Evolutionary conservation across 2,113 vertebrate species (phyloP).

Genomic region (Oxygymnocypris stewartii): DNA sequence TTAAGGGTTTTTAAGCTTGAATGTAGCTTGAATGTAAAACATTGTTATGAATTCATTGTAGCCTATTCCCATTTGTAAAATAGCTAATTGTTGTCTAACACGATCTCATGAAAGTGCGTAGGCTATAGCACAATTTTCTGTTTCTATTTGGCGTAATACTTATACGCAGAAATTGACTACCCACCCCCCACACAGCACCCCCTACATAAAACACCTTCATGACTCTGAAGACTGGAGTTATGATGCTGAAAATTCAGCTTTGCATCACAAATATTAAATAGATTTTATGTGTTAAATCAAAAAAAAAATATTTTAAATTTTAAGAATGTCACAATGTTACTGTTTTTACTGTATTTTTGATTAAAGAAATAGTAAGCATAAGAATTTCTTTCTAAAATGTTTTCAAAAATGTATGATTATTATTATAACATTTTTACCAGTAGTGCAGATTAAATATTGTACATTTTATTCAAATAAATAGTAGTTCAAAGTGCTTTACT

Average conservation of each 20-base stretch:
- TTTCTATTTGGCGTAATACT: too few relatives aligned
- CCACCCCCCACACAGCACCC: too few relatives aligned
- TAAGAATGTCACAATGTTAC: background rate
- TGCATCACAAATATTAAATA: background rate
- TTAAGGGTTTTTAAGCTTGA: too few relatives aligned
- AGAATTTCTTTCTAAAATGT: background rate
- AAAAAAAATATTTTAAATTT: background rate
- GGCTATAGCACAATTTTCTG: too few relatives aligned
- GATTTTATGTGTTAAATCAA: background rate
- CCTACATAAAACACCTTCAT: too few relatives aligned
- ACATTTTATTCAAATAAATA: background rate
- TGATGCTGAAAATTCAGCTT: background rate
- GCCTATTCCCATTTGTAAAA: too few relatives aligned
- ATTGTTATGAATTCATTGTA: too few relatives aligned
- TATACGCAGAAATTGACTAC: too few relatives aligned
- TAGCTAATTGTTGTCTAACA: too few relatives aligned
- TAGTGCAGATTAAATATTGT: background rate
- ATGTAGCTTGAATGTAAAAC: too few relatives aligned
- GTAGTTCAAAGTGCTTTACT: background rate
- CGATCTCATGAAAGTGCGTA: too few relatives aligned
- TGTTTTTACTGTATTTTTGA: background rate
- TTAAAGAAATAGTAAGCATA: background rate
- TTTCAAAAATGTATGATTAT: too few relatives aligned
- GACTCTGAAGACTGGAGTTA: background rate
- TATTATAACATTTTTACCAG: background rate